phyloP scores from a whole-genome alignment of 2,113 vertebrate species.

The Pachycephala philippinensis region DNA sequence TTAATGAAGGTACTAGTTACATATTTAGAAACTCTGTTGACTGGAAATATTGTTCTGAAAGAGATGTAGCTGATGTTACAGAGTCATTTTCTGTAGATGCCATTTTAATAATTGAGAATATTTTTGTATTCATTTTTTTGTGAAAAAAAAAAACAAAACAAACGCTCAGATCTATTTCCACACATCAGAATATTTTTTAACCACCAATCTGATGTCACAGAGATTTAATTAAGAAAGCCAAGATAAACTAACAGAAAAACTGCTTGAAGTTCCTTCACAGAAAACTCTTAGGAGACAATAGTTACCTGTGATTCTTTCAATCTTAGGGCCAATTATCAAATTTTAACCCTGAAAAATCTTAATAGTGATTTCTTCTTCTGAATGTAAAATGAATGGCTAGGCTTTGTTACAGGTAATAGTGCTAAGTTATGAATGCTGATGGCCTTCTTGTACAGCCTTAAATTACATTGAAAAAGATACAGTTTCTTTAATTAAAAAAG shows the following conservation, averaged over 20 bases:
- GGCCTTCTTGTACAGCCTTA: conserved; percentile 70
- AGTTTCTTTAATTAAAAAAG: conserved; percentile 96
- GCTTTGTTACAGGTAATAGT: conserved; percentile 71
- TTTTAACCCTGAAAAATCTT: conserved; percentile 54
- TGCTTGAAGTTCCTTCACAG: conserved; percentile 24
- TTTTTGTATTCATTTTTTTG: not conserved
- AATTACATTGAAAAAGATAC: conserved; percentile 83
- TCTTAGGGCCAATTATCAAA: not conserved
- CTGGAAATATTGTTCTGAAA: not conserved
- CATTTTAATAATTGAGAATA: not conserved
- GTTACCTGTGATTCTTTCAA: conserved; percentile 47
- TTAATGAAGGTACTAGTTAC: conserved; percentile 1
- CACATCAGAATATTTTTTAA: conserved; percentile 31
- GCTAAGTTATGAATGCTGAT: conserved; percentile 72
- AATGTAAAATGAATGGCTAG: conserved; percentile 40
- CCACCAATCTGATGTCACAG: not conserved
- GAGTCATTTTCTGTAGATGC: not conserved
- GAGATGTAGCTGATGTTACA: not conserved
- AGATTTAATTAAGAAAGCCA: conserved; percentile 63
- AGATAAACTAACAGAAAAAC: conserved; percentile 41
- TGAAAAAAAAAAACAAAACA: not conserved
- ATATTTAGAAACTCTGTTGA: not conserved
- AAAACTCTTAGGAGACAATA: conserved; percentile 42
- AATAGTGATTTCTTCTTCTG: not conserved
- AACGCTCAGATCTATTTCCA: not conserved